A percentile compares a stretch with the other conserved stretches of the same genome.
Conservation (phyloP, 2,888 invertebrate genomes). For the Gandaritis pyraliata region DNA sequence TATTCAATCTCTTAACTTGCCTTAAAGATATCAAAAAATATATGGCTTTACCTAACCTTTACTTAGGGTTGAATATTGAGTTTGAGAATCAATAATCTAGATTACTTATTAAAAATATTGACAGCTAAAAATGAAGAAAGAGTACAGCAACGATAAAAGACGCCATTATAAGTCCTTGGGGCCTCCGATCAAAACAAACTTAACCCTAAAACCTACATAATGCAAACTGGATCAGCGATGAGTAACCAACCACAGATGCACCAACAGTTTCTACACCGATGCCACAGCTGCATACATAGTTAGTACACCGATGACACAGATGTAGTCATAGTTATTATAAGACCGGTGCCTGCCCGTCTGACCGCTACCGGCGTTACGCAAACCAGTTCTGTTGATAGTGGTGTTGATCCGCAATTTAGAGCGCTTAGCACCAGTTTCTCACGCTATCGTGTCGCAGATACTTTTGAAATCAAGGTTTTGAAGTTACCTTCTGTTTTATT, state of each 20-base stretch:
- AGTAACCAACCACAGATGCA: conserved; percentile 13
- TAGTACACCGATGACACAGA: conserved; percentile 1
- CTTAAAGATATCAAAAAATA: too few species aligned
- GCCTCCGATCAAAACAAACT: conserved; percentile 5
- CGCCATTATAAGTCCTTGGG: too few species aligned
- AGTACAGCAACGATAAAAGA: too few species aligned
- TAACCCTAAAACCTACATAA: conserved; percentile 16
- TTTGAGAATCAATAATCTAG: too few species aligned
- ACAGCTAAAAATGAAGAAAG: too few species aligned
- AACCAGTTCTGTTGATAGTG: conserved; percentile 54
- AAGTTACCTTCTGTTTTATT: too few species aligned
- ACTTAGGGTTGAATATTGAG: too few species aligned
- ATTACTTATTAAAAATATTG: too few species aligned
- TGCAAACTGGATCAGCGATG: conserved; percentile 11
- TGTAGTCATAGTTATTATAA: conserved; percentile 50
- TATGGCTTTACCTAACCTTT: too few species aligned
- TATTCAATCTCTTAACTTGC: too few species aligned
- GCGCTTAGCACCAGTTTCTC: conserved; percentile 3
- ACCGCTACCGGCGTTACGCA: conserved; percentile 62
- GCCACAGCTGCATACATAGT: neutral
- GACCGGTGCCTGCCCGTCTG: conserved; percentile 63
- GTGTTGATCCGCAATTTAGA: conserved; percentile 7
- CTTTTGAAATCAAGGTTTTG: too few species aligned
- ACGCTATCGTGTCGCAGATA: neutral
- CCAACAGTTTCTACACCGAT: neutral